phyloP scores from a whole-genome alignment of 2,113 vertebrate species.

The Pteruthius melanotis region DNA sequence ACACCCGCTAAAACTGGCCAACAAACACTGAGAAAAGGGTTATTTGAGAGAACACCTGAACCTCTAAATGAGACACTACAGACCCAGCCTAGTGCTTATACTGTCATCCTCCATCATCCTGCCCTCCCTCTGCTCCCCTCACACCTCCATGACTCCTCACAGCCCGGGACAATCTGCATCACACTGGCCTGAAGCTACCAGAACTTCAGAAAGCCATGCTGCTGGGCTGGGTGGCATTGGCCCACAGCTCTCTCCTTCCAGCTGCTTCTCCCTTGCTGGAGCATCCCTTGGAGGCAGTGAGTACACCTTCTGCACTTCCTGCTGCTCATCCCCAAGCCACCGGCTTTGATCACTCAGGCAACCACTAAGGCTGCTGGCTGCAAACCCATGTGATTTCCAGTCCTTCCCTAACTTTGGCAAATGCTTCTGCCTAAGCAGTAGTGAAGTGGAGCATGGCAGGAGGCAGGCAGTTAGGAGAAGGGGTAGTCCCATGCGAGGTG shows the following conservation, averaged over 20 bases:
- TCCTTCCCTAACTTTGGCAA: background rate
- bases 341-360: background rate
- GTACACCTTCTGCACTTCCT: background rate
- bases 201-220: background rate
- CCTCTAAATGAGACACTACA: background rate
- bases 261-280: background rate
- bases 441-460: background rate
- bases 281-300: background rate
- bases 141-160: accelerated
- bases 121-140: background rate
- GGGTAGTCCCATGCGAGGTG: accelerated
- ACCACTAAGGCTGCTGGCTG: background rate
- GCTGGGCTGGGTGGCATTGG: background rate
- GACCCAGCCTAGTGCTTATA: accelerated
- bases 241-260: accelerated
- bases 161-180: background rate
- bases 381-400: background rate
- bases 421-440: background rate
- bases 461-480: accelerated
- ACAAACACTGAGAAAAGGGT: background rate
- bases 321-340: background rate
- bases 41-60: background rate
- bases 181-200: background rate
- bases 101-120: background rate
- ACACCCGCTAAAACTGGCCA: background rate